Conservation (phyloP, 2,888 invertebrate genomes). For the Spilosoma lubricipeda region DNA sequence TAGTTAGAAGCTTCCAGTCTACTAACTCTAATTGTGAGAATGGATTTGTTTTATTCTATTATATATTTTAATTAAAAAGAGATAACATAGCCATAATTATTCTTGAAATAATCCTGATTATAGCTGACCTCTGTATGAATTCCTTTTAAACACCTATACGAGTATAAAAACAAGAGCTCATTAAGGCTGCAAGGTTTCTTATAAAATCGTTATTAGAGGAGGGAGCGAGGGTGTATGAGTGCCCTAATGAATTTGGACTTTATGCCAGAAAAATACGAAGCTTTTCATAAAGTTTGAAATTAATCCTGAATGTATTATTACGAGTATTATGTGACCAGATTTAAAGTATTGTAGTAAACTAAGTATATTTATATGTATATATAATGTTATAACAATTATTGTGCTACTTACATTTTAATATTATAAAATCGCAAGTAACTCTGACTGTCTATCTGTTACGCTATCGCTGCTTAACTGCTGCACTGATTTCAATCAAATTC, state of each 20-base stretch:
- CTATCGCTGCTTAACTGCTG: no score
- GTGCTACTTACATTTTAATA: no score
- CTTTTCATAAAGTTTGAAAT: slow-evolving; percentile 2
- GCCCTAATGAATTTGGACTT: slow-evolving; percentile 20
- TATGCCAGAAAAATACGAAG: slow-evolving; percentile 10
- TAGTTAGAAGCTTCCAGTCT: neutral
- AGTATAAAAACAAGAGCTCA: slow-evolving; percentile 61
- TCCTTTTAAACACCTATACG: neutral
- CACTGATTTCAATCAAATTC: no score
- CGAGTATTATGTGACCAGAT: neutral
- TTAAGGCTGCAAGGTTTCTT: slow-evolving; percentile 72
- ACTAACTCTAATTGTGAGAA: neutral
- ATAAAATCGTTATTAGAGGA: slow-evolving; percentile 67
- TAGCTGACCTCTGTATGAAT: neutral
- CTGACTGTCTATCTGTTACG: no score
- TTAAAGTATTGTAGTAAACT: neutral
- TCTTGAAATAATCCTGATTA: neutral
- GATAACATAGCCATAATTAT: neutral
- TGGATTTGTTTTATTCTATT: neutral
- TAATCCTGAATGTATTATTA: neutral
- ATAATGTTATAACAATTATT: neutral
- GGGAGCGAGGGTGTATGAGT: slow-evolving; percentile 15
- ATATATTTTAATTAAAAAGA: neutral
- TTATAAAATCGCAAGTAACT: no score
- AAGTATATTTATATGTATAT: neutral